Percentiles rank a stretch among this genome's conserved stretches.
phyloP scores from a whole-genome alignment of 2,888 invertebrate genomes.

The Graphium colonna region DNA sequence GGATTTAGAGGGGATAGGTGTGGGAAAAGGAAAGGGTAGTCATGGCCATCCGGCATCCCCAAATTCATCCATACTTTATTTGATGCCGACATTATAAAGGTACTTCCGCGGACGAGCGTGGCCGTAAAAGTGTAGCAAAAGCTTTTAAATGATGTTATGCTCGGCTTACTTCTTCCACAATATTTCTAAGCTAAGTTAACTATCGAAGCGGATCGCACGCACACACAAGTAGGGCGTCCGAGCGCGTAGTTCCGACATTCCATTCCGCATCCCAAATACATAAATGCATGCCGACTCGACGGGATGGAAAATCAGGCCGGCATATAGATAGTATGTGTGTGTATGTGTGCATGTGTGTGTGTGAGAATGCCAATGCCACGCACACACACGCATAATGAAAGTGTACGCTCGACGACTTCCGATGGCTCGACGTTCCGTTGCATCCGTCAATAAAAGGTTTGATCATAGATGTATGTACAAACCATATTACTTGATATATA shows the following conservation, averaged over 20 bases:
- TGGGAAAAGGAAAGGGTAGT: no score
- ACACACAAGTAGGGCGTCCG: not conserved
- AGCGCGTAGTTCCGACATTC: constrained; percentile 38
- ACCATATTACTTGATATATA: no score
- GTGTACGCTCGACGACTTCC: constrained; percentile 27
- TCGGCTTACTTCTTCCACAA: no score
- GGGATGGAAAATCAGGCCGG: constrained; percentile 36
- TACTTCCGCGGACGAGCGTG: no score
- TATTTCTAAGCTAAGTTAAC: no score
- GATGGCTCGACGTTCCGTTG: constrained; percentile 27
- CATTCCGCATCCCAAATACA: constrained; percentile 49
- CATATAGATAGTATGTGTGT: constrained; percentile 5
- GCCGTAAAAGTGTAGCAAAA: no score
- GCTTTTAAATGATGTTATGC: no score
- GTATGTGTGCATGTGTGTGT: constrained; percentile 11
- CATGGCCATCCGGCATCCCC: no score
- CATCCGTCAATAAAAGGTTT: not conserved
- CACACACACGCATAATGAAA: constrained; percentile 36
- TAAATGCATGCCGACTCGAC: constrained; percentile 39
- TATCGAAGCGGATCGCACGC: not conserved
- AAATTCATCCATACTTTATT: no score
- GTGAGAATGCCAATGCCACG: constrained; percentile 37
- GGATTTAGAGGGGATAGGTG: no score
- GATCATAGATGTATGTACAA: no score
- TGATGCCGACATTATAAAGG: no score